phyloP scores from a whole-genome alignment of 35 echinoderm and acorn worm species.

The Ptychodera flava region DNA sequence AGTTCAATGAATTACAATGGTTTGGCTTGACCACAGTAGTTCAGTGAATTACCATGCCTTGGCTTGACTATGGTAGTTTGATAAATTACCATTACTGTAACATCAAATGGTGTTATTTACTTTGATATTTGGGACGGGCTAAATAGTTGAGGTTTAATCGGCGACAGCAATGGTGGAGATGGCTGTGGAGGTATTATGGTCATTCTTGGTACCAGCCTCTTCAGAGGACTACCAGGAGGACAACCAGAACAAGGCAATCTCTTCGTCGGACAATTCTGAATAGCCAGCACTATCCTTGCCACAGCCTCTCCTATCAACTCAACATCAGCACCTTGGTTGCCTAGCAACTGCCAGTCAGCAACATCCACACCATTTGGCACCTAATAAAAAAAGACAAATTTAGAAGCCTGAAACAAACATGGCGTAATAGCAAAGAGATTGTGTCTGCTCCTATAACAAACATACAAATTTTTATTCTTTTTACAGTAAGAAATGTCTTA shows the following conservation, averaged over 20 bases:
- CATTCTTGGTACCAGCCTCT: neutral
- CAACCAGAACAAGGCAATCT: neutral
- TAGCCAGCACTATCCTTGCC: constrained; percentile 39
- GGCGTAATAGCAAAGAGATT: neutral
- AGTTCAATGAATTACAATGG: no score
- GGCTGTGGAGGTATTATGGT: neutral
- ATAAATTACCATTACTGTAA: no score
- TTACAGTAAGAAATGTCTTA: no score
- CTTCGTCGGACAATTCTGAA: constrained; percentile 26
- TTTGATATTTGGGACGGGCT: no score
- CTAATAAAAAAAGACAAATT: constrained; percentile 13
- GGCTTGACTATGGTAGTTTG: no score
- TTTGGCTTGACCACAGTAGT: no score
- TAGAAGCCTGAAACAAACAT: neutral
- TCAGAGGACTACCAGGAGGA: neutral
- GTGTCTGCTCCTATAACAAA: neutral
- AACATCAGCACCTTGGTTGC: constrained; percentile 15
- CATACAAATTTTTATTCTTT: neutral
- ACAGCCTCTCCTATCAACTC: constrained; percentile 54
- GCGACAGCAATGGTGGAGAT: neutral
- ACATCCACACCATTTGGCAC: constrained; percentile 44
- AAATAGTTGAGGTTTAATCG: neutral
- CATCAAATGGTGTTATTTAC: no score
- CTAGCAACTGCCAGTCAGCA: constrained; percentile 62
- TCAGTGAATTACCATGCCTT: no score